A percentile compares a stretch with the other conserved stretches of the same genome.
Conservation (phyloP, 1,140 invertebrate species). For the Drosophila santomea region DNA sequence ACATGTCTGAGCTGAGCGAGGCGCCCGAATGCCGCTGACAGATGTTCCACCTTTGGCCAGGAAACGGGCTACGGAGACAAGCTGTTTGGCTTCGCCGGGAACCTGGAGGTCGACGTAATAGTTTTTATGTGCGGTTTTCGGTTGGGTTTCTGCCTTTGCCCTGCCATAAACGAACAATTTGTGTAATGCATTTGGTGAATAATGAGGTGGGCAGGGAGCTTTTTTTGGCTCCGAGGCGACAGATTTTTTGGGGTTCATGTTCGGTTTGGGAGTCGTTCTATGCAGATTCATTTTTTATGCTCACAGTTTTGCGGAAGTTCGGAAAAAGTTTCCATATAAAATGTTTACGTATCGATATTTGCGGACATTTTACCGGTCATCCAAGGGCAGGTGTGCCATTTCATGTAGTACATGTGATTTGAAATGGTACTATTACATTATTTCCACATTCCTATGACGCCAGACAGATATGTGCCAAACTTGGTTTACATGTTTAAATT, state of each 20-base stretch:
- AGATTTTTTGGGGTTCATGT: conserved; percentile 22
- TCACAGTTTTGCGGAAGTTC: conserved; percentile 26
- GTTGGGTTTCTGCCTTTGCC: conserved; percentile 22
- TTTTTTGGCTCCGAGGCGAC: conserved; percentile 4
- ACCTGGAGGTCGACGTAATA: conserved; percentile 26
- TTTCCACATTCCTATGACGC: no score
- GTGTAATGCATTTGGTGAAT: conserved; percentile 59
- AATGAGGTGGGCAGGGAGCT: conserved; percentile 14
- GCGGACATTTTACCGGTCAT: background rate
- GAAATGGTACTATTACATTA: no score
- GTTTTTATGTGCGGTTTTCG: conserved; percentile 55
- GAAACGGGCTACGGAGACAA: conserved; percentile 17
- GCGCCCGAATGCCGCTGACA: conserved; percentile 43
- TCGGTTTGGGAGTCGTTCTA: conserved; percentile 31
- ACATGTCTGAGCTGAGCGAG: conserved; percentile 50
- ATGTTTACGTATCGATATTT: conserved; percentile 41
- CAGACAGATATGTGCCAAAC: background rate
- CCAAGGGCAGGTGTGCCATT: background rate
- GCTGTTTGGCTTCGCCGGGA: conserved; percentile 13
- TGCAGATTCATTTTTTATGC: conserved; percentile 39
- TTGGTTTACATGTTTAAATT: no score
- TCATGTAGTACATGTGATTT: background rate
- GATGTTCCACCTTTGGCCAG: conserved; percentile 51
- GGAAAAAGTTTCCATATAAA: conserved; percentile 35
- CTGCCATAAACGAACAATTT: conserved; percentile 55